These are phyloP conservation scores for Oxygymnocypris stewartii DNA, from an alignment of 2,113 vertebrate genomes.

Conservation along the genomic window DNA sequence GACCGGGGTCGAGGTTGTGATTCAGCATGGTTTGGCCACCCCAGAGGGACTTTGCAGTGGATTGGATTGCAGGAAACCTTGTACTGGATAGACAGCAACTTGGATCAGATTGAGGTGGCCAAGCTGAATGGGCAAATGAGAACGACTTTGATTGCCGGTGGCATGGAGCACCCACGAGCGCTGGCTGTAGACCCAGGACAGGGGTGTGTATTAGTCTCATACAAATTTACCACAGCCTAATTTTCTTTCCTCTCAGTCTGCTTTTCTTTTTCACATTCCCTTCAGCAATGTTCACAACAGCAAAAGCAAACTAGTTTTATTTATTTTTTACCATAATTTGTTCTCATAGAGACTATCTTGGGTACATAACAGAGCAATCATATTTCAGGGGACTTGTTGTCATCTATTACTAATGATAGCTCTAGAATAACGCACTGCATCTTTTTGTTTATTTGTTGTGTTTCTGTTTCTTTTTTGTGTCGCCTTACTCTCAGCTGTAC, in stretches of 20 bases:
- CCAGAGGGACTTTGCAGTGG: conserved; percentile 96
- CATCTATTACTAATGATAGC: conserved; percentile 43
- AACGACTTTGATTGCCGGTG: conserved; percentile 91
- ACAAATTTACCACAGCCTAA: neutral
- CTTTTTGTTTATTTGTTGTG: conserved; percentile 37
- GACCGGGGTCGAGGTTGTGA: conserved; percentile 89
- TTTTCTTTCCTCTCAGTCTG: neutral
- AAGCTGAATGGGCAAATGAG: conserved; percentile 91
- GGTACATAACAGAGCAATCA: conserved; percentile 15
- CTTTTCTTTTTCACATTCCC: neutral
- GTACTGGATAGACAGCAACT: conserved; percentile 99
- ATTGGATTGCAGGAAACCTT: conserved; percentile 96
- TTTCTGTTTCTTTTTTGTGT: conserved; percentile 35
- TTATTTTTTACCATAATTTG: neutral
- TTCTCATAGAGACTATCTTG: conserved; percentile 22
- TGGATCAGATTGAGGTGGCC: conserved; percentile 98
- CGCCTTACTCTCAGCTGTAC: conserved; percentile 16
- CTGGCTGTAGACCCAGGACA: conserved; percentile 95
- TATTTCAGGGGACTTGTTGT: conserved; percentile 32
- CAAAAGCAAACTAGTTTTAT: neutral
- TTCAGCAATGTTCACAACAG: neutral
- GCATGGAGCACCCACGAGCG: conserved; percentile 96
- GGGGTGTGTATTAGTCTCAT: conserved; percentile 75
- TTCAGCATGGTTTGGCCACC: conserved; percentile 94
- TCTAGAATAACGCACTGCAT: conserved; percentile 28